phyloP scores from a whole-genome alignment of 1,140 invertebrate genomes.

The Drosophila bifasciata region DNA sequence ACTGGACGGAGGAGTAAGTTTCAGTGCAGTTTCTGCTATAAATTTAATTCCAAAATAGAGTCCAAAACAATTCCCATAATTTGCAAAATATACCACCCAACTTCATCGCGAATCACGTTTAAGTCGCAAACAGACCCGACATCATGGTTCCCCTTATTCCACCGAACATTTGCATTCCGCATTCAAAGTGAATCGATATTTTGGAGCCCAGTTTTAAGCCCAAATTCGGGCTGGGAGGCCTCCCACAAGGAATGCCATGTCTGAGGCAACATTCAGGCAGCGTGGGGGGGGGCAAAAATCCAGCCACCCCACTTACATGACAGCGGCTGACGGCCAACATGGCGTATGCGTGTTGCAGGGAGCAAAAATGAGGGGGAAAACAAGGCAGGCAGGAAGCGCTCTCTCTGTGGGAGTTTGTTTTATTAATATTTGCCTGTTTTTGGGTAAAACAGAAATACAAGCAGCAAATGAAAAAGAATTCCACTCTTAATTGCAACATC shows the following conservation, averaged over 20 bases:
- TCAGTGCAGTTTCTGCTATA: too few species aligned
- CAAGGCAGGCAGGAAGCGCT: too few species aligned
- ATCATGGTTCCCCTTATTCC: too few species aligned
- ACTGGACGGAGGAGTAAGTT: too few species aligned
- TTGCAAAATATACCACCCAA: too few species aligned
- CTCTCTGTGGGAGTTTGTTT: constrained; percentile 10
- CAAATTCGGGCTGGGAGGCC: too few species aligned
- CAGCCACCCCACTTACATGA: constrained; percentile 68
- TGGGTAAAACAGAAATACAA: constrained; percentile 58
- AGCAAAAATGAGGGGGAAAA: constrained; percentile 2
- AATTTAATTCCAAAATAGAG: too few species aligned
- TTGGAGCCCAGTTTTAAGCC: too few species aligned
- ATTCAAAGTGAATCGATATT: too few species aligned
- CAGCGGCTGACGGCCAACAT: constrained; percentile 72
- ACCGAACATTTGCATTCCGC: too few species aligned
- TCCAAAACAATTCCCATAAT: too few species aligned
- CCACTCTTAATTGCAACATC: constrained; percentile 70
- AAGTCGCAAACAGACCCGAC: neutral
- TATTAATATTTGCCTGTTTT: constrained; percentile 57
- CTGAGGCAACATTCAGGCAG: neutral
- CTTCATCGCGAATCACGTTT: too few species aligned
- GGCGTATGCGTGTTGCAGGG: constrained; percentile 72
- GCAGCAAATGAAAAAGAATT: constrained; percentile 67
- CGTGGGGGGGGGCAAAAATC: constrained; percentile 7
- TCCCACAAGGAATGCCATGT: neutral